Percentiles rank a stretch among this genome's conserved stretches.
These are phyloP conservation scores for Macrobrachium nipponense DNA, from an alignment of 1,140 invertebrate species.

Conservation along the genomic window DNA sequence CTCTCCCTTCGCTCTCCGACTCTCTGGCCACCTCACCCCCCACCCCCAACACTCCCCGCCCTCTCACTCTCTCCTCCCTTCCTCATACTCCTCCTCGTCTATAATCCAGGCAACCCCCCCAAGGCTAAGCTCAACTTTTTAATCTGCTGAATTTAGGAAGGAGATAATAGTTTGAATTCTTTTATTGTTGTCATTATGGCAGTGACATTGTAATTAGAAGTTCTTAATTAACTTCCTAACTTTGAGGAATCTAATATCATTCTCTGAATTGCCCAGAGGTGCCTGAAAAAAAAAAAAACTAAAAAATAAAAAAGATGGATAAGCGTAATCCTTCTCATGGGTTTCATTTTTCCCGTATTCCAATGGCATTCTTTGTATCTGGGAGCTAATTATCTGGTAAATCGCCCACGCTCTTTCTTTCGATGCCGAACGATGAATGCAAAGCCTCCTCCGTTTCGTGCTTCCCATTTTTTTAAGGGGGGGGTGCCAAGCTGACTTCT, in stretches of 20 bases:
- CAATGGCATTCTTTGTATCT: too few species aligned
- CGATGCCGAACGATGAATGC: too few species aligned
- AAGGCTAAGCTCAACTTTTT: slow-evolving; percentile 8
- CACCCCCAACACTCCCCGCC: background rate
- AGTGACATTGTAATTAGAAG: slow-evolving; percentile 50
- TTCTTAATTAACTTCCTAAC: slow-evolving; percentile 51
- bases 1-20: background rate
- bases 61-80: background rate
- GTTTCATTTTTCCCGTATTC: too few species aligned
- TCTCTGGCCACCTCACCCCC: background rate
- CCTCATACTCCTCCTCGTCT: too few species aligned
- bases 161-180: slow-evolving; percentile 52
- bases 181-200: slow-evolving; percentile 46
- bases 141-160: slow-evolving; percentile 17
- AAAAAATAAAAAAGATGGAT: background rate
- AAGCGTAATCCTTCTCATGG: background rate
- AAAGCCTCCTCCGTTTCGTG: too few species aligned
- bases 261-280: slow-evolving; percentile 19
- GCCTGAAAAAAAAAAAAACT: background rate
- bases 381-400: too few species aligned
- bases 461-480: too few species aligned
- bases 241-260: slow-evolving; percentile 39
- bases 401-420: too few species aligned
- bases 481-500: too few species aligned
- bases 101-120: background rate